phyloP scores from a whole-genome alignment of 2,113 vertebrate genomes.

The Cariama cristata region DNA sequence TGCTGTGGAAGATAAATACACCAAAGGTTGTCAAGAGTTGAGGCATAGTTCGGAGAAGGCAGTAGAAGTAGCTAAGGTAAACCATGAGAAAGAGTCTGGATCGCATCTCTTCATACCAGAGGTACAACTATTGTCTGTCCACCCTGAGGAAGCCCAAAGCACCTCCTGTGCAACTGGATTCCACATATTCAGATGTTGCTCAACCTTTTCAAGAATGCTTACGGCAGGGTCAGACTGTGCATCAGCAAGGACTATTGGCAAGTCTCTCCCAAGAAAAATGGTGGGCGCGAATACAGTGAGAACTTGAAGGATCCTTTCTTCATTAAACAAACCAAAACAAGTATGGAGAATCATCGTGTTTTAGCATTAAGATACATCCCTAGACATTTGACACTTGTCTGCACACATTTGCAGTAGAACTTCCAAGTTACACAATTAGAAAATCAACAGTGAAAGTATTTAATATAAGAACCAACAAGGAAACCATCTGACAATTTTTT shows the following conservation, averaged over 20 bases:
- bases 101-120: not conserved
- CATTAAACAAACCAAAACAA: rapidly evolving
- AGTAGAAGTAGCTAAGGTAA: not conserved
- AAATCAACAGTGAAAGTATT: not conserved
- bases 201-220: not conserved
- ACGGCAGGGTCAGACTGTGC: not conserved
- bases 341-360: not conserved
- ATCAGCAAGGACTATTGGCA: not conserved
- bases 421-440: not conserved
- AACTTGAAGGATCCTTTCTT: not conserved
- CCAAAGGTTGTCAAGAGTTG: not conserved
- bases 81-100: not conserved
- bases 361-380: not conserved
- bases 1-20: not conserved
- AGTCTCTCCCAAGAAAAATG: not conserved
- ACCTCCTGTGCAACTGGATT: not conserved
- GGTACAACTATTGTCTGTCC: not conserved
- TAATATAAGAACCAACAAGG: not conserved
- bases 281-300: not conserved
- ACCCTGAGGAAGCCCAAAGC: not conserved
- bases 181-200: not conserved
- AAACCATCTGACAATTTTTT: not conserved
- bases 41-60: not conserved
- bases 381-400: not conserved
- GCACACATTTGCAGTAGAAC: not conserved